Conservation (phyloP, 2,888 invertebrate species). For the Lasioglossum zephyrum region DNA sequence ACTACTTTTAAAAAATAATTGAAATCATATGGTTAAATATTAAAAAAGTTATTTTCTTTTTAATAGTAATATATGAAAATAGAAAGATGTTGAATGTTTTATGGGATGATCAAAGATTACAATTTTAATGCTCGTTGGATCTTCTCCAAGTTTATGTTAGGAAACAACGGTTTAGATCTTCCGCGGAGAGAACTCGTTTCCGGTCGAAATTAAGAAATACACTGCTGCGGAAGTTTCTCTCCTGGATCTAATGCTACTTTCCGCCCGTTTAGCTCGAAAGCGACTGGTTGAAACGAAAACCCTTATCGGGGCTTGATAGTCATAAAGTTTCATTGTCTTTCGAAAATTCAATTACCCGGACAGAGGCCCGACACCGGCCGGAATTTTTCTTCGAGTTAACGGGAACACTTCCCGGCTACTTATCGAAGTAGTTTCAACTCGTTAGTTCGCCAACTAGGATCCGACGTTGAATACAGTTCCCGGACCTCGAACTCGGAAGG, state of each 20-base stretch:
- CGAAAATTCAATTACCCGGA: slow-evolving; percentile 27
- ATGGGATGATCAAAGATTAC: not conserved
- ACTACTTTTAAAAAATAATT: no score
- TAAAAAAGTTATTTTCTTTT: no score
- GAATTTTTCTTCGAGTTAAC: slow-evolving; percentile 18
- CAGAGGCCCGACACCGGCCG: not conserved
- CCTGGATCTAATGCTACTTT: not conserved
- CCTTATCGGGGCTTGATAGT: not conserved
- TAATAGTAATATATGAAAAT: no score
- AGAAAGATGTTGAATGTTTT: no score
- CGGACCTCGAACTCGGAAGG: not conserved
- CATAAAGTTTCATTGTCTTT: slow-evolving; percentile 22
- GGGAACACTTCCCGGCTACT: slow-evolving; percentile 27
- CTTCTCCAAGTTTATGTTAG: not conserved
- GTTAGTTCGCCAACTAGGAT: slow-evolving; percentile 34
- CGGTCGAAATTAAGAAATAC: not conserved
- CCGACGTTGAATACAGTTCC: slow-evolving; percentile 10
- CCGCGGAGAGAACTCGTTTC: not conserved
- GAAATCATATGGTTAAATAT: no score
- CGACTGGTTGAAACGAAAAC: not conserved
- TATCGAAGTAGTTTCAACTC: slow-evolving; percentile 30
- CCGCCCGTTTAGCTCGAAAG: not conserved
- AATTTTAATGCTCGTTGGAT: not conserved
- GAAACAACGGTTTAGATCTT: not conserved
- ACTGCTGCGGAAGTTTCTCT: not conserved